These are phyloP conservation scores for Argentina silus DNA, from an alignment of 2,797 vertebrate genomes.

Conservation along the genomic window DNA sequence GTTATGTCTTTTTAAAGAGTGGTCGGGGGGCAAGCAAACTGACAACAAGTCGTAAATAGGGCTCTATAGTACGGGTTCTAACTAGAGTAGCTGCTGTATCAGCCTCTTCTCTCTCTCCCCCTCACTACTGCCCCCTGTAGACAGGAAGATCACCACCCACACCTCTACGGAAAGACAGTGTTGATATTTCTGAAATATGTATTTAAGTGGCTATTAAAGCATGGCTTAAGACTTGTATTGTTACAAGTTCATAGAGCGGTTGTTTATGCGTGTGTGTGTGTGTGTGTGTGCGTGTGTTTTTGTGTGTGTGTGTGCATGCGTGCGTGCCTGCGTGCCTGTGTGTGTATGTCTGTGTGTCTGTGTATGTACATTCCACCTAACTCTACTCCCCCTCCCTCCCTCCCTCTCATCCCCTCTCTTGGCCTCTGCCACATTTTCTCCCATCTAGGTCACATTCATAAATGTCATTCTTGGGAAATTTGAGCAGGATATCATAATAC, in stretches of 20 bases:
- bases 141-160: not conserved
- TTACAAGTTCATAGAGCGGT: not conserved
- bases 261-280: not conserved
- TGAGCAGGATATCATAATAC: conserved; percentile 41
- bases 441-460: conserved; percentile 53
- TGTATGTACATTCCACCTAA: conserved; percentile 30
- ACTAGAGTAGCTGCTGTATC: not conserved
- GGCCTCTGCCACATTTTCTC: conserved; percentile 4
- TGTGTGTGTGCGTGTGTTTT: not conserved
- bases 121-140: not conserved
- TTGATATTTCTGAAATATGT: not conserved
- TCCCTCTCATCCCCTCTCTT: conserved; percentile 3
- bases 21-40: conserved; percentile 33
- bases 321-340: not conserved
- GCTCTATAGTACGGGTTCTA: not conserved
- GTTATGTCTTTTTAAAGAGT: conserved; percentile 39
- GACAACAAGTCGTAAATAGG: conserved; percentile 35
- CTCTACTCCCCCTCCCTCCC: not conserved
- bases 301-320: not conserved
- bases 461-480: conserved; percentile 51
- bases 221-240: no score
- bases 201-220: no score
- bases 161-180: not conserved
- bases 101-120: not conserved
- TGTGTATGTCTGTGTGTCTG: conserved; percentile 13